Evolutionary conservation across 2,113 vertebrate species (phyloP), one percentile per base, ranked within the genome.

Genomic region (Cettia cetti): DNA sequence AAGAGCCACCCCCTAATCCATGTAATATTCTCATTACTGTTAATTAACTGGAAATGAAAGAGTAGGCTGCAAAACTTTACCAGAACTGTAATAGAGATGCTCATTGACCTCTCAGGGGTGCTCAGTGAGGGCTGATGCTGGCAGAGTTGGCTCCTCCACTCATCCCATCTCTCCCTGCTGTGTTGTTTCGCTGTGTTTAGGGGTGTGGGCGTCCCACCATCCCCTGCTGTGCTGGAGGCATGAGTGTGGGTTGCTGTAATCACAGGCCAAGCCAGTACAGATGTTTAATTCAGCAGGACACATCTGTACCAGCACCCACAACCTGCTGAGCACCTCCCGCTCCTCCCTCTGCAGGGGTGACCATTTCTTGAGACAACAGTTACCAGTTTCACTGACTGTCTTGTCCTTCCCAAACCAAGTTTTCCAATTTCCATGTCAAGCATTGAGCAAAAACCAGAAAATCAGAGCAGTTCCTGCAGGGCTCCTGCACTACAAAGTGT

Each of bases 271-370:
- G 3, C 4, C 35, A 20, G 53, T 0, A 1, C n/a, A 63, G 88
- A 3, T 23, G 35, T 40, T 83, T 42, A 0, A 33, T 60, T 20
- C n/a, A 66, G 56, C 70, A 84, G 60, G 26, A 24, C 72, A 44
- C 4, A 0, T 8, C 71, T 49, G 47, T 1, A 1, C 31, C 24
- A 2, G 3, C 7, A 1, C 8, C 54, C n/a, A 1, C 2, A 10
- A 6, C 26, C 44, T 7, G 40, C 35, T 28, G 30, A 2, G 52
- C 40, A 2, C 39, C 60, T 7, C 45, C 40, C 1, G 0, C 4
- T 1, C 52, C 31, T 13, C 20, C 76, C 42, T 65, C 31, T 28
- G 65, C 53, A 30, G n/a, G 42, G 19, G 7, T 5, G 2, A 1
- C 57, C n/a, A 0, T 31, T 50, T 11, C 37, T 26, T 1, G 18